Base-by-base conservation (phyloP, 1,140 invertebrate species). In the Belonocnema kinseyi region DNA sequence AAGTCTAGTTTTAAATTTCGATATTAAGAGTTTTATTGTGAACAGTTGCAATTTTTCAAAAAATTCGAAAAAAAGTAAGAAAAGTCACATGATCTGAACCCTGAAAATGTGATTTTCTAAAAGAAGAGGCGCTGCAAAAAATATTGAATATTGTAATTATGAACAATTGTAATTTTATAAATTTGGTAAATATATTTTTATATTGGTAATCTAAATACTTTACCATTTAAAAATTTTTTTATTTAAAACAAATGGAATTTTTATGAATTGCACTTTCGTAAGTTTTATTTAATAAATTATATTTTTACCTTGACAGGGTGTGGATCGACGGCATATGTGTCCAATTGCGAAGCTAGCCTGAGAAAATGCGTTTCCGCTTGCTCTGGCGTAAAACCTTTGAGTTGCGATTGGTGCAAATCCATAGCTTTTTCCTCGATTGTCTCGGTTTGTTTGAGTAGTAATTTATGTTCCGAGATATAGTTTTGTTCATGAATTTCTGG, bases 281-380 rank as follows among this genome's bases (percentile, higher is more conserved):
- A 46, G 2, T 46, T 46, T 46, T 46, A 0, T 73, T 14, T 74
- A 72, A 21, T 74, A 73, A 56, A 79, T 72, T 53, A 74, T 53
- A 76, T 77, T 79, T 78, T 90, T 90, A 98, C 97, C 94, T 99
- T 99, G n/a, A 99, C 98, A 73, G 97, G 96, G 93, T 99, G 97
- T 3, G 98, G 98, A 92, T 99, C 98, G 46, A 99, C 96, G 14
- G 98, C 98, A 88, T 99, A 99, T 0, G 98, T 99, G 86, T 99
- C 98, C 52, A 99, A 92, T 75, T 95, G 94, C 50, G 96, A 95
- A 19, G 98, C 97, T 85, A 97, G 95, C 90, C 95, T 96, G 46
- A 98, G 93, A 89, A 98, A 98, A 78, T 95, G 94, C 46, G 93
- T 94, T 91, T 98, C 97, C 5, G 97, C 95, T 87, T 95, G 94